These are phyloP conservation scores for Trichopria drosophilae DNA, from an alignment of 2,888 invertebrate species.

Conservation along the genomic window DNA sequence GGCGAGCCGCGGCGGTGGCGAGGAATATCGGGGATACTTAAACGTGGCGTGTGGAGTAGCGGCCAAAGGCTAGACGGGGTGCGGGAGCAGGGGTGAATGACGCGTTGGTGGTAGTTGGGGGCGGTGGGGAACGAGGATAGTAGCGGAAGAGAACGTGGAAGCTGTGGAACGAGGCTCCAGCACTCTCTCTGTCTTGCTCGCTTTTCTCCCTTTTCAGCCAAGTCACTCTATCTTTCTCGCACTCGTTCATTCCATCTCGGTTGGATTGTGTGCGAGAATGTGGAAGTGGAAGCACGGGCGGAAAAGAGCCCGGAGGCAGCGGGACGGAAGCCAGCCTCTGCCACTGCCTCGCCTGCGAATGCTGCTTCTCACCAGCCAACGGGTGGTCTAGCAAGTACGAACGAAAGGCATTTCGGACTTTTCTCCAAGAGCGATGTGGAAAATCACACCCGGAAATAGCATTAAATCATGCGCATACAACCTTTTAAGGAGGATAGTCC, in stretches of 20 bases:
- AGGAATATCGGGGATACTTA: conserved; percentile 44
- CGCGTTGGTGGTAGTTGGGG: too few relatives aligned
- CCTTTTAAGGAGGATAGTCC: too few relatives aligned
- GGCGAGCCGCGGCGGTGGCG: conserved; percentile 16
- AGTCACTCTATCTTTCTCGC: background rate
- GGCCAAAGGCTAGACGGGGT: too few relatives aligned
- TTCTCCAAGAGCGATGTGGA: too few relatives aligned
- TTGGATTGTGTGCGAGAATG: conserved; percentile 21
- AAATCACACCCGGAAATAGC: too few relatives aligned
- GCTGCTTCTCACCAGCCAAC: conserved; percentile 32
- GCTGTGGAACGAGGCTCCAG: conserved; percentile 30
- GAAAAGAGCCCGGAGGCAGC: conserved; percentile 41
- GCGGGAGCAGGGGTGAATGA: conserved; percentile 4
- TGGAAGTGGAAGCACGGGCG: conserved; percentile 35
- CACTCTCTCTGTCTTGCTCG: conserved; percentile 26
- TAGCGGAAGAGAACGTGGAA: conserved; percentile 36
- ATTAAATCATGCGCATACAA: too few relatives aligned
- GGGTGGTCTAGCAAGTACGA: conserved; percentile 27
- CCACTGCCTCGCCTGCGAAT: conserved; percentile 38
- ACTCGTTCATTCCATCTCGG: conserved; percentile 12
- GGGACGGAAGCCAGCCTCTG: conserved; percentile 45
- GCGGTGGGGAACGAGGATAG: too few relatives aligned
- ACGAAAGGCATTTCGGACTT: too few relatives aligned
- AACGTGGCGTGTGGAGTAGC: conserved; percentile 44
- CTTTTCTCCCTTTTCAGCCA: conserved; percentile 4